A percentile compares a stretch with the other conserved stretches of the same genome.
Evolutionary conservation across 2,797 vertebrate genomes (phyloP).

Genomic region (Poecilia gillii): DNA sequence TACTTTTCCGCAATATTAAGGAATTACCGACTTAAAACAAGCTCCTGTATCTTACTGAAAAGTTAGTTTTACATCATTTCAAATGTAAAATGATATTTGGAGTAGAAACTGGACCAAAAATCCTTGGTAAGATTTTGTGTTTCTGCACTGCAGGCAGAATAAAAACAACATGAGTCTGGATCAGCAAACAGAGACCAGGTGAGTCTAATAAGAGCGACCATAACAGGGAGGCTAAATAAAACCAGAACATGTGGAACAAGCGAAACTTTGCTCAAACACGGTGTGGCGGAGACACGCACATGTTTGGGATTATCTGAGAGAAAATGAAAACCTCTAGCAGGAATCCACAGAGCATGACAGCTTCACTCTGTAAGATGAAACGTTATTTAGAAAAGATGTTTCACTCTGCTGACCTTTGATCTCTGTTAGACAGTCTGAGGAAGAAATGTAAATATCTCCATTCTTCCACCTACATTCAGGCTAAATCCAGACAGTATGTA

Average conservation of each 20-base stretch:
- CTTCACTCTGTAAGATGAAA: not conserved
- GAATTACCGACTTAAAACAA: no score
- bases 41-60: no score
- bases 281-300: not conserved
- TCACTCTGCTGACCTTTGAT: not conserved
- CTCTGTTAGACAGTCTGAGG: not conserved
- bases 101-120: no score
- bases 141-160: not conserved
- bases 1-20: no score
- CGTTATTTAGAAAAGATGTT: not conserved
- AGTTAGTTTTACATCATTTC: no score
- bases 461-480: not conserved
- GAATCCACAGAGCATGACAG: not conserved
- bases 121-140: no score
- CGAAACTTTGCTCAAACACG: not conserved
- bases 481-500: not conserved
- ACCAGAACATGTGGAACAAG: not conserved
- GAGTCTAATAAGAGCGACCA: not conserved
- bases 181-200: not conserved
- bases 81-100: no score
- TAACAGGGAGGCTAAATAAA: not conserved
- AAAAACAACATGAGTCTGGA: not conserved
- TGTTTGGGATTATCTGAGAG: not conserved
- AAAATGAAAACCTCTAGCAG: not conserved
- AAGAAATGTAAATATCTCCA: not conserved